Conservation (phyloP, 2,888 invertebrate genomes). For the Celastrina argiolus region DNA sequence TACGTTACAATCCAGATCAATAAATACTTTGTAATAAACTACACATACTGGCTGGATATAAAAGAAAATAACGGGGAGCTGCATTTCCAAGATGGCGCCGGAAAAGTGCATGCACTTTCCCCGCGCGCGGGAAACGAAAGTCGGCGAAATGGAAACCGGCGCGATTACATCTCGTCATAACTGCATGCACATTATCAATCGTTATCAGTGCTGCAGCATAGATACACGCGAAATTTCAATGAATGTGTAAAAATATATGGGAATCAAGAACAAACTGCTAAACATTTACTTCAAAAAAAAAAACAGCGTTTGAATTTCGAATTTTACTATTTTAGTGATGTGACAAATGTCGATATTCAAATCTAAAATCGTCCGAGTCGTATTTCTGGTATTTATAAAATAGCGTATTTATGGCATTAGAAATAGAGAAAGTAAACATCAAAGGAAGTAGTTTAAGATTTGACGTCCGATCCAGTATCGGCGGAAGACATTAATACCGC, state of each 20-base stretch:
- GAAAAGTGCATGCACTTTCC: conserved; percentile 75
- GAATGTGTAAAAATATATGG: background rate
- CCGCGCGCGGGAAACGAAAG: conserved; percentile 73
- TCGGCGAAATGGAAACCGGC: conserved; percentile 72
- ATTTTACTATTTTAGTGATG: background rate
- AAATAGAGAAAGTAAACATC: conserved; percentile 8
- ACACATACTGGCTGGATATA: background rate
- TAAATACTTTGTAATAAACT: background rate
- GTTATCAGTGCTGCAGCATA: background rate
- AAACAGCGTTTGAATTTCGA: background rate
- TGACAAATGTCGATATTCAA: background rate
- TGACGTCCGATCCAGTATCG: conserved; percentile 7
- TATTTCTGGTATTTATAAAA: background rate
- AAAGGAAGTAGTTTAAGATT: conserved; percentile 1
- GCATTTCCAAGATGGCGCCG: conserved; percentile 65
- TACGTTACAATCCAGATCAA: no score
- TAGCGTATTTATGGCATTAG: background rate
- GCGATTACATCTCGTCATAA: conserved; percentile 57
- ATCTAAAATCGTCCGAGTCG: background rate
- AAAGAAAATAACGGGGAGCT: conserved; percentile 1
- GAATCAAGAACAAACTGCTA: background rate
- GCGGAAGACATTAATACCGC: conserved; percentile 4
- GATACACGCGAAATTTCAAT: background rate
- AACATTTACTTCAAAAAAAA: background rate
- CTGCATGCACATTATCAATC: conserved; percentile 18